Evolutionary conservation across 1,140 invertebrate genomes (phyloP).

Genomic region (Nasonia giraulti): DNA sequence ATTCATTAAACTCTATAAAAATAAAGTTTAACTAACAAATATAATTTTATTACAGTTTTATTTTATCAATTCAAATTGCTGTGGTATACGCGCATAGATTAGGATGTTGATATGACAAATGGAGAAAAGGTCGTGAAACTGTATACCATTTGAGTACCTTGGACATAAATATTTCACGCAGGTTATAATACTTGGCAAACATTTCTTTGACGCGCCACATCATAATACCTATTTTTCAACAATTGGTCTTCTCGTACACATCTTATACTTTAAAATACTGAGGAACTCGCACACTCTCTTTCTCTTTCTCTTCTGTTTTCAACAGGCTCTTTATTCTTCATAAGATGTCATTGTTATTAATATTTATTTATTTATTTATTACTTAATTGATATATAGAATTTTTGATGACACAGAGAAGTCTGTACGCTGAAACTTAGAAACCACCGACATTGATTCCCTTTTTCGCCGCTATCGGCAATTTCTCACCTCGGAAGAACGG

Average conservation of each 20-base stretch:
- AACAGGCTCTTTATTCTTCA: conserved; percentile 14
- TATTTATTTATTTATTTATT: conserved; percentile 1
- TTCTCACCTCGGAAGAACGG: conserved; percentile 88
- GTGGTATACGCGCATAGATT: conserved; percentile 2
- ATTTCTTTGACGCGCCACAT: background rate
- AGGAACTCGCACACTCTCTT: conserved; percentile 4
- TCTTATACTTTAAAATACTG: conserved; percentile 19
- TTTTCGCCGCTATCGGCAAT: conserved; percentile 90
- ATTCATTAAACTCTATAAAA: conserved; percentile 48
- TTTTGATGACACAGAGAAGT: conserved; percentile 22
- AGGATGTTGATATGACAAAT: background rate
- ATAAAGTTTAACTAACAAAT: conserved; percentile 57
- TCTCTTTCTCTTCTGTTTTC: conserved; percentile 21
- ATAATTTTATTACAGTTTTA: conserved; percentile 48
- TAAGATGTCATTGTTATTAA: conserved; percentile 19
- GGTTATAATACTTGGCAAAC: conserved; percentile 26
- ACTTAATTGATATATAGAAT: conserved; percentile 9
- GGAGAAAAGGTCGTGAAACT: background rate
- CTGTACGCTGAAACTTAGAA: conserved; percentile 26
- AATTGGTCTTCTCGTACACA: conserved; percentile 13
- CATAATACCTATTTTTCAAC: background rate
- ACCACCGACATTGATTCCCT: conserved; percentile 81
- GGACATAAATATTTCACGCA: conserved; percentile 29
- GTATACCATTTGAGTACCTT: conserved; percentile 44
- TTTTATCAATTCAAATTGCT: conserved; percentile 23